phyloP scores from a whole-genome alignment of 1,140 invertebrate species.

The Hesperophylax magnus region DNA sequence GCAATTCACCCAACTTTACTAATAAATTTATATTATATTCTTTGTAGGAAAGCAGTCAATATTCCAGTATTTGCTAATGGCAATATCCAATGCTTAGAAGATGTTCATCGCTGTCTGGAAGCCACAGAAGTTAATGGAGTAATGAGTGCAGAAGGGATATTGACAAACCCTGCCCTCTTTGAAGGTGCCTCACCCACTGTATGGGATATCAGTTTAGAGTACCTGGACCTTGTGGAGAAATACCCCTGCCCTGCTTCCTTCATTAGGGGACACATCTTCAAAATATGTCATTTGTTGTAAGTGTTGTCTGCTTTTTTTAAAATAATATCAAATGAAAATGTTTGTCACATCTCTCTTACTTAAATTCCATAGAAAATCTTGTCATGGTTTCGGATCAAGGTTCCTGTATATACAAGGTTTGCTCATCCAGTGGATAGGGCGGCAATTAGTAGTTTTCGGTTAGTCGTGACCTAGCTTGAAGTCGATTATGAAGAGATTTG shows the following conservation, averaged over 20 bases:
- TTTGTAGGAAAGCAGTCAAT: conserved; percentile 82
- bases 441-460: too few relatives aligned
- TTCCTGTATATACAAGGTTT: too few relatives aligned
- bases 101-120: conserved; percentile 88
- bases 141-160: conserved; percentile 94
- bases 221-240: conserved; percentile 85
- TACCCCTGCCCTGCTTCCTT: conserved; percentile 93
- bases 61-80: conserved; percentile 98
- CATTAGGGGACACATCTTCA: conserved; percentile 96
- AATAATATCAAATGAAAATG: conserved; percentile 51
- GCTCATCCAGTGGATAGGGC: too few relatives aligned
- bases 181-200: conserved; percentile 80
- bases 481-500: too few relatives aligned
- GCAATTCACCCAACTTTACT: too few relatives aligned
- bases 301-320: conserved; percentile 60
- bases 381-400: too few relatives aligned
- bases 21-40: not conserved
- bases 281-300: conserved; percentile 96
- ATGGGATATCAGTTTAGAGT: conserved; percentile 93
- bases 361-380: too few relatives aligned
- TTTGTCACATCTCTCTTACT: too few relatives aligned
- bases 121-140: conserved; percentile 91
- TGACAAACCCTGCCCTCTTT: conserved; percentile 96
- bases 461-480: too few relatives aligned
- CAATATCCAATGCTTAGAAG: conserved; percentile 94